Percentiles rank a stretch among this genome's conserved stretches.
Conservation (phyloP, 2,113 vertebrate species). For the Eira barbara region DNA sequence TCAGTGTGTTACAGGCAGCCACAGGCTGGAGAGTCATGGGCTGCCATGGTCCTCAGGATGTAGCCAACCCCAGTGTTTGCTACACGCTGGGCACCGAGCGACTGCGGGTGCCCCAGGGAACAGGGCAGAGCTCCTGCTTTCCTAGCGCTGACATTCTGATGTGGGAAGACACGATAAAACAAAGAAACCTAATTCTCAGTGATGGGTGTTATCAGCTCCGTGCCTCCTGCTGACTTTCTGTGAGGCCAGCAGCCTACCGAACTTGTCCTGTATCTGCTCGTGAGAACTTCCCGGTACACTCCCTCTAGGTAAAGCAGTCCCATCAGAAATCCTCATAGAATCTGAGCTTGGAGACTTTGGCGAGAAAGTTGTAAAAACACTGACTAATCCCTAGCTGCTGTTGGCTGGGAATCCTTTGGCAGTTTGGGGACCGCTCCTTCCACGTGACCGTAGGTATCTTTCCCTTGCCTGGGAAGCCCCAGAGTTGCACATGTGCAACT, state of each 20-base stretch:
- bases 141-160: neutral
- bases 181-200: neutral
- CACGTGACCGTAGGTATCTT: conserved; percentile 23
- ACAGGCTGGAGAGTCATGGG: neutral
- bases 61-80: neutral
- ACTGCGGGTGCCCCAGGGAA: neutral
- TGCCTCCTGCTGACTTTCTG: neutral
- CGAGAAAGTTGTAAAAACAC: conserved; percentile 13
- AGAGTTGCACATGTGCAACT: conserved; percentile 3
- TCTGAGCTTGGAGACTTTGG: neutral
- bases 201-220: neutral
- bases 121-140: neutral
- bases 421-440: conserved; percentile 60
- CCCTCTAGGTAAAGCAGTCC: neutral
- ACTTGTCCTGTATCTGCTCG: neutral
- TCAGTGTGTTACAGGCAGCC: neutral
- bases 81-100: neutral
- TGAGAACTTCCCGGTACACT: neutral
- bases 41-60: neutral
- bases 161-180: neutral
- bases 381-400: neutral
- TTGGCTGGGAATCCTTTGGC: conserved; percentile 42
- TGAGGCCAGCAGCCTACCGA: neutral
- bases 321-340: neutral
- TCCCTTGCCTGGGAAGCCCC: conserved; percentile 69